Conservation (phyloP, 2,888 invertebrate species). For the Stenchaetothrips biformis region DNA sequence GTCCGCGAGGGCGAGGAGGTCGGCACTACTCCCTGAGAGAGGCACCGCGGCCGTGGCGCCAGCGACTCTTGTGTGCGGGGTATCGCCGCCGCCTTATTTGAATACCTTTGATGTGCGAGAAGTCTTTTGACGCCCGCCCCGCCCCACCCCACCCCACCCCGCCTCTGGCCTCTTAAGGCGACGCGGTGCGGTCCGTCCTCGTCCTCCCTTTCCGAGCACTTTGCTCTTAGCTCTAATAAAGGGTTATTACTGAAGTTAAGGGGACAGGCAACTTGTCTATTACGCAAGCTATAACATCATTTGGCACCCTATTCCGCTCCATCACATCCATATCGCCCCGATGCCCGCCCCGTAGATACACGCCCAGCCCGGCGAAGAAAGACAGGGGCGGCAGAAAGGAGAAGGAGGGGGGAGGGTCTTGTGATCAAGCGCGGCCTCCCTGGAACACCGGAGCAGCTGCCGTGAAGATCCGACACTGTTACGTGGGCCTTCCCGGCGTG, state of each 20-base stretch:
- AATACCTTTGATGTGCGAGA: conserved; percentile 17
- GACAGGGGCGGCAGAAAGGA: too few relatives aligned
- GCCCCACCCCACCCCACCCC: not conserved
- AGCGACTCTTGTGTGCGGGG: too few relatives aligned
- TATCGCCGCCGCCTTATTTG: not conserved
- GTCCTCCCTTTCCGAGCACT: not conserved
- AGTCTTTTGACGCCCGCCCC: not conserved
- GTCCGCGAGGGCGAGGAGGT: too few relatives aligned
- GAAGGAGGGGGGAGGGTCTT: too few relatives aligned
- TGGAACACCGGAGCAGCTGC: too few relatives aligned
- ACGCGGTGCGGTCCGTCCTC: not conserved
- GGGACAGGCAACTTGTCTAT: conserved; percentile 23
- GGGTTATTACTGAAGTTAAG: conserved; percentile 25
- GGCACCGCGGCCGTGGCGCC: too few relatives aligned
- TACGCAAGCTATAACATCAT: conserved; percentile 13
- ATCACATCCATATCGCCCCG: conserved; percentile 16
- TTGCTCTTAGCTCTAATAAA: conserved; percentile 19
- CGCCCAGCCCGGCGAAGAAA: too few relatives aligned
- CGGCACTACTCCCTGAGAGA: too few relatives aligned
- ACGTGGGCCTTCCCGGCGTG: too few relatives aligned
- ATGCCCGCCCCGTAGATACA: too few relatives aligned
- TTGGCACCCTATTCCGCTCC: conserved; percentile 24
- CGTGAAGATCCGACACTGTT: too few relatives aligned
- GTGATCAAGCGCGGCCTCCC: too few relatives aligned
- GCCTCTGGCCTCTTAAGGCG: not conserved